Conservation (phyloP, 2,113 vertebrate genomes). For the Lepus americanus region DNA sequence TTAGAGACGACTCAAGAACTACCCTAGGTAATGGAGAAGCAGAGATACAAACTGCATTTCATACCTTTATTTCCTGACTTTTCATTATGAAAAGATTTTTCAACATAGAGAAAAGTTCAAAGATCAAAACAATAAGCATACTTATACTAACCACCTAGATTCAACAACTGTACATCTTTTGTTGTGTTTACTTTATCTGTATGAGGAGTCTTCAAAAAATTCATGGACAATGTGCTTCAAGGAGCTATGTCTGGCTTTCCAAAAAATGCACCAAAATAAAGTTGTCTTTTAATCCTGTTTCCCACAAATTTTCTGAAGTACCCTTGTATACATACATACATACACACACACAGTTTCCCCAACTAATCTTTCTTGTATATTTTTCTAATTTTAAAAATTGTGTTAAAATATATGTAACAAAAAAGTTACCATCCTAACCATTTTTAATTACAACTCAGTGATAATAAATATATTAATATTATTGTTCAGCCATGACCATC, state of each 20-base stretch:
- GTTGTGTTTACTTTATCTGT: not conserved
- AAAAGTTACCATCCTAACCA: not conserved
- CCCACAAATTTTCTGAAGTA: too few species aligned
- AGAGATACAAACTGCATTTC: not conserved
- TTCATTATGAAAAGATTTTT: conserved; percentile 7
- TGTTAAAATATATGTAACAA: not conserved
- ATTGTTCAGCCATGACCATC: not conserved
- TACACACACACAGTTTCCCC: not conserved
- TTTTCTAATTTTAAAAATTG: not conserved
- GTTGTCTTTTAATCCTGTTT: too few species aligned
- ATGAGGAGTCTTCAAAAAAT: too few species aligned
- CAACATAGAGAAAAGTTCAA: conserved; percentile 25
- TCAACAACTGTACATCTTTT: not conserved
- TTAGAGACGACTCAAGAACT: not conserved
- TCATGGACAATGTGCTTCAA: too few species aligned
- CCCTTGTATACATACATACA: too few species aligned
- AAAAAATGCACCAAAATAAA: too few species aligned
- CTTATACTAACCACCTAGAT: not conserved
- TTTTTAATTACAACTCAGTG: not conserved
- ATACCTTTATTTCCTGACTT: not conserved
- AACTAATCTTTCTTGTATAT: not conserved
- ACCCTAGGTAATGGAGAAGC: not conserved
- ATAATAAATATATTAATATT: not conserved
- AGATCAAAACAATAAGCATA: conserved; percentile 1
- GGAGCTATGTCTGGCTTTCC: too few species aligned